Evolutionary conservation across 64 coral and sea anemone species (phyloP).

Genomic region (Montipora sp.): DNA sequence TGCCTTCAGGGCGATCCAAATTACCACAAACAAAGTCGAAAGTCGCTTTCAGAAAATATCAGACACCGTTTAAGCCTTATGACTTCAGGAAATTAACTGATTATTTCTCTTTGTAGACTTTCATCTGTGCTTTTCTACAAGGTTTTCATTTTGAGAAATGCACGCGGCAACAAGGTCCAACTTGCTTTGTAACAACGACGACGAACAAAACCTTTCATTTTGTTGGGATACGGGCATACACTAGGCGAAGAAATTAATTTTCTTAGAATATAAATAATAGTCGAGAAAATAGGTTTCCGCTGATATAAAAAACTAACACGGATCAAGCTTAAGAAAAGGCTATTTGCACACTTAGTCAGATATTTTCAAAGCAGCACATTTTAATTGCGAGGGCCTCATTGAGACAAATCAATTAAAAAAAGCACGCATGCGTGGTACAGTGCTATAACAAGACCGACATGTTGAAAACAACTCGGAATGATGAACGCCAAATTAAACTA

Average conservation of each 20-base stretch:
- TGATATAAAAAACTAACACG: conserved; percentile 34
- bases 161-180: neutral
- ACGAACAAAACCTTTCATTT: neutral
- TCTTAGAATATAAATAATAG: conserved; percentile 43
- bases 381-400: conserved; percentile 30
- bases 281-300: conserved; percentile 36
- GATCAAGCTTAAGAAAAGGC: conserved; percentile 33
- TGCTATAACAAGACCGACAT: neutral
- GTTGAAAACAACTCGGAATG: neutral
- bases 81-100: conserved; percentile 53
- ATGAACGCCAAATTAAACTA: neutral
- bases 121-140: neutral
- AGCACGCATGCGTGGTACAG: conserved; percentile 5
- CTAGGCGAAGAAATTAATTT: conserved; percentile 37
- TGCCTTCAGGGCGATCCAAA: conserved; percentile 39
- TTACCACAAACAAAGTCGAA: conserved; percentile 48
- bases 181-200: neutral
- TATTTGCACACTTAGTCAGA: conserved; percentile 46
- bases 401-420: conserved; percentile 20
- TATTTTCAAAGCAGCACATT: conserved; percentile 24
- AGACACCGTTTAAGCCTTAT: conserved; percentile 34
- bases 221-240: neutral
- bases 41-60: conserved; percentile 52
- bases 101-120: conserved; percentile 14
- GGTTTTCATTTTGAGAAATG: neutral